phyloP scores from a whole-genome alignment of 2,113 vertebrate genomes.

The Paracanthobrama guichenoti region DNA sequence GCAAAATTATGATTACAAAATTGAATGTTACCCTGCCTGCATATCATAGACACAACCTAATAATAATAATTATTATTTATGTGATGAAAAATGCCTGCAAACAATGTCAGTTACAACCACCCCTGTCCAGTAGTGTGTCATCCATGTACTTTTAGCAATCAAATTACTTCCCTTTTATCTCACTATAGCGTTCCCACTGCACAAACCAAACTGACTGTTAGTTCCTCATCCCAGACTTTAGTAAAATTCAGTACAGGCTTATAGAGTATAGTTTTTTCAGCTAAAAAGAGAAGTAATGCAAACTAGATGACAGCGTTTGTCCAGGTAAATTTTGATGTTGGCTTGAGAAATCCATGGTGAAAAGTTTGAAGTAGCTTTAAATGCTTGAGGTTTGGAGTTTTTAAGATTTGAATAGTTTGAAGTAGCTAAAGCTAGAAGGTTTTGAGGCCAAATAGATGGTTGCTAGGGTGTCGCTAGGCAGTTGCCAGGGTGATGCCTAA shows the following conservation, averaged over 20 bases:
- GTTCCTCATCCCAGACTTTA: background rate
- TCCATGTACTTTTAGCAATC: constrained; percentile 32
- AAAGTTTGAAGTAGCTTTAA: background rate
- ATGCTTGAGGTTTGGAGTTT: background rate
- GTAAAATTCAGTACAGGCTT: background rate
- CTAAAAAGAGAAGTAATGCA: background rate
- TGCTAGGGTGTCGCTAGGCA: background rate
- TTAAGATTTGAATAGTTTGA: no score
- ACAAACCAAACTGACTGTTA: background rate
- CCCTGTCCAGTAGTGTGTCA: background rate
- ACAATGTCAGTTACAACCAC: background rate
- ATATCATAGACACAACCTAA: background rate
- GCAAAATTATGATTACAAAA: background rate
- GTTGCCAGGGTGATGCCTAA: background rate
- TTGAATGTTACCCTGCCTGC: background rate
- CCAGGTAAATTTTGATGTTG: background rate
- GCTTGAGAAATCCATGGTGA: background rate
- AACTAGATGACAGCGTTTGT: background rate
- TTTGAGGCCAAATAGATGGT: background rate
- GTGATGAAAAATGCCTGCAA: background rate
- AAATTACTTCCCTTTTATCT: constrained; percentile 47
- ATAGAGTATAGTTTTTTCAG: background rate
- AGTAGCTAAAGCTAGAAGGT: background rate
- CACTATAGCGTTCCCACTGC: background rate
- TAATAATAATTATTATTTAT: background rate